These are phyloP conservation scores for Patella pellucida DNA, from an alignment of 2,888 invertebrate genomes.

Conservation along the genomic window DNA sequence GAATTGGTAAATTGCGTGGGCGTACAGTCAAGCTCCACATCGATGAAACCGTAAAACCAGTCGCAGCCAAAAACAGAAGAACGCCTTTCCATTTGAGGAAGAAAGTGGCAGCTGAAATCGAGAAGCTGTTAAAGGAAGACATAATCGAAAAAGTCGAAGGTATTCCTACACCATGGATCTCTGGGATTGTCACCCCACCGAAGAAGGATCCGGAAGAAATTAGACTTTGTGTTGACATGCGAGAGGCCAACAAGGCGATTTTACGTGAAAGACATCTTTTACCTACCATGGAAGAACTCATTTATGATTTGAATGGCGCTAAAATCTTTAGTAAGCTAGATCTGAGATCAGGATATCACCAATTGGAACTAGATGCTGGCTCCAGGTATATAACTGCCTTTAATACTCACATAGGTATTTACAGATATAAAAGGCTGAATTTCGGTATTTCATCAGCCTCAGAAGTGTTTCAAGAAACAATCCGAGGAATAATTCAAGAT, in stretches of 20 bases:
- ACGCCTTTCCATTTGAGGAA: constrained; percentile 26
- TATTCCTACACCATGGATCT: constrained; percentile 20
- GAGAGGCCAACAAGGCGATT: constrained; percentile 40
- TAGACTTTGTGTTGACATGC: constrained; percentile 48
- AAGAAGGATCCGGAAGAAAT: constrained; percentile 33
- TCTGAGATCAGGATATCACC: constrained; percentile 38
- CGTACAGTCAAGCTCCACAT: no score
- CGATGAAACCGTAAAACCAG: no score
- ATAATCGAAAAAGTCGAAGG: constrained; percentile 39
- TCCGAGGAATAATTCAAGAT: constrained; percentile 17
- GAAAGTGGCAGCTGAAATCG: constrained; percentile 32
- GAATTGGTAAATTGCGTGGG: no score
- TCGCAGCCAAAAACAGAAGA: not conserved
- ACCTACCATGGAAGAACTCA: constrained; percentile 45
- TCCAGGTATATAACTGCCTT: constrained; percentile 38
- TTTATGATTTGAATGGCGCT: constrained; percentile 38
- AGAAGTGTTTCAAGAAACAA: constrained; percentile 31
- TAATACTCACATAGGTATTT: constrained; percentile 26
- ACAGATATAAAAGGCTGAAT: constrained; percentile 22
- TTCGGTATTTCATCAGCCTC: constrained; percentile 20
- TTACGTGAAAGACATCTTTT: constrained; percentile 38
- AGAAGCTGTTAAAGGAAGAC: constrained; percentile 29
- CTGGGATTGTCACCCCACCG: not conserved
- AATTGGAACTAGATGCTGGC: constrained; percentile 37
- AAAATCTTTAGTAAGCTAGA: constrained; percentile 41